phyloP scores from a whole-genome alignment of 2,888 invertebrate genomes.

The Corythucha ciliata region DNA sequence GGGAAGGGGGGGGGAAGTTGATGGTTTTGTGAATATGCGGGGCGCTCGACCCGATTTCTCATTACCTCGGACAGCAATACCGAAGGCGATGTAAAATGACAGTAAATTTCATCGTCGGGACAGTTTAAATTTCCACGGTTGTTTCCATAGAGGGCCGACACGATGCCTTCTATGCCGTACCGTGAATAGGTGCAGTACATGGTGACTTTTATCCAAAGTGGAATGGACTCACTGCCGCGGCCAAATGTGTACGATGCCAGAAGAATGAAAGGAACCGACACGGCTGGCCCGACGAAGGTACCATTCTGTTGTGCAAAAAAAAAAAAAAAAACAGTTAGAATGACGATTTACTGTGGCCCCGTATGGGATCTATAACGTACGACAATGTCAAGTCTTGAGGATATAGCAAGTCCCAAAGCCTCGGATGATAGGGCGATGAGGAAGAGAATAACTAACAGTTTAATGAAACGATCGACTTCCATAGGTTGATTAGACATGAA shows the following conservation, averaged over 20 bases:
- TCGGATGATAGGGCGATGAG: conserved; percentile 67
- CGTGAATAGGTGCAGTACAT: conserved; percentile 81
- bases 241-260: conserved; percentile 83
- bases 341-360: neutral
- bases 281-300: conserved; percentile 81
- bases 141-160: conserved; percentile 85
- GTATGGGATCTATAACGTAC: conserved; percentile 48
- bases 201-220: conserved; percentile 62
- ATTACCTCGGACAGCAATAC: conserved; percentile 33
- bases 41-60: too few relatives aligned
- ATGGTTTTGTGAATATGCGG: too few relatives aligned
- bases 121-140: conserved; percentile 73
- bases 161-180: conserved; percentile 84
- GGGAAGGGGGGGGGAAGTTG: too few relatives aligned
- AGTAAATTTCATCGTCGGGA: conserved; percentile 49
- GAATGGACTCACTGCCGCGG: conserved; percentile 58
- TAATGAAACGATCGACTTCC: conserved; percentile 54
- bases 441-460: conserved; percentile 61
- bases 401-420: conserved; percentile 64
- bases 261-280: conserved; percentile 78
- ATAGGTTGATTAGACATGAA: conserved; percentile 66
- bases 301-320: too few relatives aligned
- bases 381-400: conserved; percentile 63
- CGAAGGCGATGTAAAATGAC: conserved; percentile 39
- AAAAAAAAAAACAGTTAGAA: conserved; percentile 10